Evolutionary conservation across 2,113 vertebrate genomes (phyloP).

Genomic region (Sylvilagus bachmani): DNA sequence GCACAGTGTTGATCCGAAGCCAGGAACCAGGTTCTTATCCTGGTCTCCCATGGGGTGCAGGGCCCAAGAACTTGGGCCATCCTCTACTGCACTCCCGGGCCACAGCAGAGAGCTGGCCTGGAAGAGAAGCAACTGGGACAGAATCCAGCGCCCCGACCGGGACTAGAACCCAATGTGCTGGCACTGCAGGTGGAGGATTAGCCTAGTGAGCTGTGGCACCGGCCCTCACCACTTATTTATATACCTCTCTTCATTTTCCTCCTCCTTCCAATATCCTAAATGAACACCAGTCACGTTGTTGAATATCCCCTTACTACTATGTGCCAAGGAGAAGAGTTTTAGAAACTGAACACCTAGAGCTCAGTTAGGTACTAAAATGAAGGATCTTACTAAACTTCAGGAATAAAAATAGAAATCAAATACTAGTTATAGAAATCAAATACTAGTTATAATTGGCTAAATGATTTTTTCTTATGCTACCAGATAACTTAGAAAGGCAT

Average conservation of each 20-base stretch:
- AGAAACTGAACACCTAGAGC: not conserved
- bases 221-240: not conserved
- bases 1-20: too few relatives aligned
- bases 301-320: not conserved
- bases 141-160: too few relatives aligned
- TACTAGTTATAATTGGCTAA: not conserved
- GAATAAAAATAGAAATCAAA: not conserved
- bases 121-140: too few relatives aligned
- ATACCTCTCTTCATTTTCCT: not conserved
- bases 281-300: not conserved
- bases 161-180: too few relatives aligned
- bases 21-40: too few relatives aligned
- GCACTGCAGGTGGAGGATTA: too few relatives aligned
- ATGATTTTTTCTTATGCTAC: not conserved
- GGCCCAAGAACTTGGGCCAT: too few relatives aligned
- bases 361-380: not conserved
- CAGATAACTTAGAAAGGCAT: not conserved
- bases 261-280: not conserved
- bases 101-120: too few relatives aligned
- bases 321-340: not conserved
- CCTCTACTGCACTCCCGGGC: too few relatives aligned
- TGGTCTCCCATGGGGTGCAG: too few relatives aligned
- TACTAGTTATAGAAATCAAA: not conserved
- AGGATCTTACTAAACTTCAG: not conserved
- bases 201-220: too few relatives aligned